phyloP scores from a whole-genome alignment of 35 echinoderm and acorn worm species.

The Acanthaster planci region DNA sequence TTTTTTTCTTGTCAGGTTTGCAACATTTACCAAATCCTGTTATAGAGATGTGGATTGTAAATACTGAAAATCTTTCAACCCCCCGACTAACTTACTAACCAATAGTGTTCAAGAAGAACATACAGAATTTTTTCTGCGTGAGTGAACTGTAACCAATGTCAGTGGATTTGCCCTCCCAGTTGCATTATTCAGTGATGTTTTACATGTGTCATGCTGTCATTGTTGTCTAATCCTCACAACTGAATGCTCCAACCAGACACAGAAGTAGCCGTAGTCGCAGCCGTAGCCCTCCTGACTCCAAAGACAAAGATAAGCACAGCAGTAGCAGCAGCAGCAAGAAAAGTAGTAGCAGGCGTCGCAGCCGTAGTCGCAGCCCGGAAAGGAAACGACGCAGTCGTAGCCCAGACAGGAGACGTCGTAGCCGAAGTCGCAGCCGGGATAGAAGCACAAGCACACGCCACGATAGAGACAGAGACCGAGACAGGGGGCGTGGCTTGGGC shows the following conservation, averaged over 20 bases:
- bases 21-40: too few relatives aligned
- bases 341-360: constrained; percentile 45
- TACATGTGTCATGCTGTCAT: too few relatives aligned
- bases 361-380: constrained; percentile 53
- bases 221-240: too few relatives aligned
- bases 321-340: constrained; percentile 42
- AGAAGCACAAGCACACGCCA: background rate
- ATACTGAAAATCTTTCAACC: too few relatives aligned
- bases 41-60: too few relatives aligned
- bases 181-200: too few relatives aligned
- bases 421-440: constrained; percentile 35
- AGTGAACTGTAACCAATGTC: too few relatives aligned
- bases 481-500: constrained; percentile 18
- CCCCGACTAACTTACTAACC: too few relatives aligned
- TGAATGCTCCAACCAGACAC: constrained; percentile 20
- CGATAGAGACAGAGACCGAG: constrained; percentile 38
- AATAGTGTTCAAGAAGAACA: too few relatives aligned
- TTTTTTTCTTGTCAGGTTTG: too few relatives aligned
- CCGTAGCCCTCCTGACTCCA: background rate
- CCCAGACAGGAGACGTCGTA: constrained; percentile 41
- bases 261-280: background rate
- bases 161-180: too few relatives aligned
- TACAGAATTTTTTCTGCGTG: too few relatives aligned
- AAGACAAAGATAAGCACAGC: background rate
- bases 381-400: constrained; percentile 46